phyloP scores from a whole-genome alignment of 2,113 vertebrate genomes.

The Acanthisitta chloris region DNA sequence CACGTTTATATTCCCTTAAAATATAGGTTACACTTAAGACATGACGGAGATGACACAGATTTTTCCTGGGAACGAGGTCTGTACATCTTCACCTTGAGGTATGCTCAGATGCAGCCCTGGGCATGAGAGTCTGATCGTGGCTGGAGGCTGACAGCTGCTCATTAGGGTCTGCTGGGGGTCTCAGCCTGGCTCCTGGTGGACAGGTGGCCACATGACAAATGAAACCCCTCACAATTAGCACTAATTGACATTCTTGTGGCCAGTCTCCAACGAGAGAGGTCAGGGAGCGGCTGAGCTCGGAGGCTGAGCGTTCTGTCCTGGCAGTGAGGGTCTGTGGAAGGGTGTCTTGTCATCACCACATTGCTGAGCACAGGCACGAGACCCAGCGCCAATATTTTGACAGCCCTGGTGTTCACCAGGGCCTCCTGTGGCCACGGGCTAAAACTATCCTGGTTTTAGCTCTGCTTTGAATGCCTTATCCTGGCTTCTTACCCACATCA shows the following conservation, averaged over 20 bases:
- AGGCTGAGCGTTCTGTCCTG: background rate
- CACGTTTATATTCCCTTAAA: background rate
- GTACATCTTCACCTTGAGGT: background rate
- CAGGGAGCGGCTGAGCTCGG: background rate
- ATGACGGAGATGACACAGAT: background rate
- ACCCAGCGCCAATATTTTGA: background rate
- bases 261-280: background rate
- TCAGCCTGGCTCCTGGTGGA: slow-evolving; percentile 2
- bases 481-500: background rate
- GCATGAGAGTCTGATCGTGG: rapidly evolving
- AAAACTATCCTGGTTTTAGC: background rate
- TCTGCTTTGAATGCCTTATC: background rate
- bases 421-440: background rate
- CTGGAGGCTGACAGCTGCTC: slow-evolving; percentile 51
- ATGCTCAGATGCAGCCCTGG: background rate
- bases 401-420: background rate
- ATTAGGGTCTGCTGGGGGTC: slow-evolving; percentile 1
- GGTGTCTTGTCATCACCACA: background rate
- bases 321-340: background rate
- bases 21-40: background rate
- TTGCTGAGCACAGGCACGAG: rapidly evolving
- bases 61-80: background rate
- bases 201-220: slow-evolving; percentile 43
- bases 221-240: slow-evolving; percentile 45
- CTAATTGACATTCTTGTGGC: slow-evolving; percentile 56